Evolutionary conservation across 64 coral and sea anemone genomes (phyloP), one percentile per base, ranked within the genome.

Genomic region (Catalaphyllia jardinei): DNA sequence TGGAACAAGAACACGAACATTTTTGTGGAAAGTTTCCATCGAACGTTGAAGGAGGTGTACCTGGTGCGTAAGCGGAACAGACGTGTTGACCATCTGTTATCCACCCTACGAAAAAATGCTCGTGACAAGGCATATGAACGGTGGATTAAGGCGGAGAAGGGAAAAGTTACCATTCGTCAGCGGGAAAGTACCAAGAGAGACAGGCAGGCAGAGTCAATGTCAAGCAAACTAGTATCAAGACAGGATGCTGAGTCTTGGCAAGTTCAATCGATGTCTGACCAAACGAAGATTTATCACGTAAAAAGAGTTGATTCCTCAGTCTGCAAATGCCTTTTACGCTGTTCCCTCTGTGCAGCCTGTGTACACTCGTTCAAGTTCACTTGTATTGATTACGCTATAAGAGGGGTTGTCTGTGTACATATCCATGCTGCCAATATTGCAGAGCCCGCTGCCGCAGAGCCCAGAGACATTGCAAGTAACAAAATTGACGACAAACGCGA

Each of bases 81-180:
- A 19, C 18, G 87, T 19, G 75, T 89, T 11, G 75, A 89, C 79
- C 87, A 89, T 31, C 75, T 89, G 59, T 7, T 80, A 14, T 89
- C 52, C 10, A 89, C 78, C 22, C 76, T 35, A 35, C 33, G 33
- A 35, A 35, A 35, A 35, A 35, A 1, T 3, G 33, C 33, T 35
- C 33, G 33, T 35, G 33, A 35, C 33, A 35, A 78, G 31, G 49
- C 54, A 15, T 89, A 50, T 31, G 87, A 89, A 24, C 88, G 80
- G 75, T 61, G 69, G 28, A 80, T 89, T 16, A 89, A 80, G 80
- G 76, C 88, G 51, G 76, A 89, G 76, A 89, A 89, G 88, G 77
- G 88, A 30, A 89, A 89, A 52, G 38, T 35, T 29, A 80, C 62
- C 62, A 29, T 72, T 20, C 29, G 88, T 20, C 75, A 89, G 64